Evolutionary conservation across 92 coral and sea anemone species (phyloP), one percentile per base, ranked within the genome.

Genomic region (Actinostola sp.): DNA sequence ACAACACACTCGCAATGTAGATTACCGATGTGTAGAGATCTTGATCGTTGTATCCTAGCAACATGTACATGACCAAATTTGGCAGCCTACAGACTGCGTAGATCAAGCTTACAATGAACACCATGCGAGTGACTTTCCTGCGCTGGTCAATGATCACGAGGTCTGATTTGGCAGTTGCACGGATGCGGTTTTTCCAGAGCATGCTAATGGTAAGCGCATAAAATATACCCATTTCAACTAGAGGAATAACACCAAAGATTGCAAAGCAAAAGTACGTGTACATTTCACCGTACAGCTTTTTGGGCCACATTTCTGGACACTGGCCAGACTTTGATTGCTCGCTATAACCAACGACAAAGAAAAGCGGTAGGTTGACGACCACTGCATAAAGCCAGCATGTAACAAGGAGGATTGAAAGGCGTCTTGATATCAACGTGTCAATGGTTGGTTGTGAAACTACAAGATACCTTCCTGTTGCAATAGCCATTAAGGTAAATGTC

Each of bases 21-120:
- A 17, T 30, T 6, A 69, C 17, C 13, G 75, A 69, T 13, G 61
- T 44, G 21, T 69, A 69, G 39, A 25, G 23, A 12, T 43, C 75
- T 15, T 21, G 33, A 9, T 39, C 45, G 49, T 63, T 39, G 50
- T 63, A 63, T 7, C 38, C 33, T 10, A 28, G 26, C 21, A 71
- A 32, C 19, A 71, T 71, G 77, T 71, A 71, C 9, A 60, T 19
- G 1, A 59, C 43, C 9, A 71, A 58, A 27, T 54, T 71, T 13
- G 77, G 77, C 77, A 57, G 19, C 77, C 77, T 51, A 23, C 66
- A 45, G 11, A 38, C 16, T 19, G 66, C 41, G 38, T 71, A 71
- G 51, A 71, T 71, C 4, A 21, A 36, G 12, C 67, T 71, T 2
- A 71, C 77, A 28, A 58, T 71, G 35, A 71, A 8, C 46, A 59